Evolutionary conservation across 2,888 invertebrate genomes (phyloP).

Genomic region (Cabera pusaria): DNA sequence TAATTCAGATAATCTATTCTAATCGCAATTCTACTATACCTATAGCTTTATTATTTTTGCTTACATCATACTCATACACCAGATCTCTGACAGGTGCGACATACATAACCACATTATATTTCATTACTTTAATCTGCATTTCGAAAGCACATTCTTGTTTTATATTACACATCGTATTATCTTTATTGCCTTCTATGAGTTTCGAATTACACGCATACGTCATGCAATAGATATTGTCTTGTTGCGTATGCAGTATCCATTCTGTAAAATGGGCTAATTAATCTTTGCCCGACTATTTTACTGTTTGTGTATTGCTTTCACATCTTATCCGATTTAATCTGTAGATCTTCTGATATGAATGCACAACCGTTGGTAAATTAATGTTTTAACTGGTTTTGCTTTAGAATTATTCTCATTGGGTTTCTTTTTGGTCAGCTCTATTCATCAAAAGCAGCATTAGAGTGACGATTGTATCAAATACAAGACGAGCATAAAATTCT

Average conservation of each 20-base stretch:
- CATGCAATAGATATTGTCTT: constrained; percentile 31
- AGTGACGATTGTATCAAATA: too few species aligned
- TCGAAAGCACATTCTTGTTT: constrained; percentile 30
- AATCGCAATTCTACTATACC: too few species aligned
- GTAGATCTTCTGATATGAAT: background rate
- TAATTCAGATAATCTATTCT: too few species aligned
- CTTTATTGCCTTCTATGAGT: constrained; percentile 28
- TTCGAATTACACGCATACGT: constrained; percentile 29
- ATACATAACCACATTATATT: constrained; percentile 8
- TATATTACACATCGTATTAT: constrained; percentile 27
- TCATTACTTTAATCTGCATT: constrained; percentile 20
- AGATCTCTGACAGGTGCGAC: constrained; percentile 8
- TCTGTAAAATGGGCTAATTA: constrained; percentile 17
- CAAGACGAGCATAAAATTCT: too few species aligned
- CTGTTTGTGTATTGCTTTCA: background rate
- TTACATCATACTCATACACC: constrained; percentile 6
- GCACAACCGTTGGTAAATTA: background rate
- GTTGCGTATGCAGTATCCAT: constrained; percentile 21
- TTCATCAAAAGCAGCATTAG: too few species aligned
- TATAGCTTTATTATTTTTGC: background rate
- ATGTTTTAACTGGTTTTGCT: too few species aligned
- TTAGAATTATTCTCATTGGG: too few species aligned
- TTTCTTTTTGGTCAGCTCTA: too few species aligned
- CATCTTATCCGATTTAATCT: constrained; percentile 1
- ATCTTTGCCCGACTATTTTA: constrained; percentile 9